These are phyloP conservation scores for Streptopelia turtur DNA, from an alignment of 2,797 vertebrate species.

Conservation along the genomic window DNA sequence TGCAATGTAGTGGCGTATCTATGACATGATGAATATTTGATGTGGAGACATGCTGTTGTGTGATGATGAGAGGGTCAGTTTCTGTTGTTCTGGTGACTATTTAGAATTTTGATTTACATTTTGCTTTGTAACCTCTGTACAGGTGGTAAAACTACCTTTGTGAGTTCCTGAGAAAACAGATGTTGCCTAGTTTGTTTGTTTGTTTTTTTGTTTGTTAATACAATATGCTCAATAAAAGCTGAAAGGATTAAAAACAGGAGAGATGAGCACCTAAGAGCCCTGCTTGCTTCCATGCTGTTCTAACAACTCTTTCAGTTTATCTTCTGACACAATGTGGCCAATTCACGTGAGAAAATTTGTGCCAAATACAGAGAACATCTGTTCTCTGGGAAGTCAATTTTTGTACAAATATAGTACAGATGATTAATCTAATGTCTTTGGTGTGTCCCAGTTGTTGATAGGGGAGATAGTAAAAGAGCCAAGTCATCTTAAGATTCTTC, in stretches of 20 bases:
- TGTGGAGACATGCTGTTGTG: fast-evolving
- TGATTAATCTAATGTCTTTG: conserved; percentile 34
- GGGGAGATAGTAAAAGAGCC: background rate
- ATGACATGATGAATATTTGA: background rate
- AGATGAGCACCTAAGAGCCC: background rate
- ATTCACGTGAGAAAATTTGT: background rate
- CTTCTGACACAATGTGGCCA: background rate
- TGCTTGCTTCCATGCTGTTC: background rate
- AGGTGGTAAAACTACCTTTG: background rate
- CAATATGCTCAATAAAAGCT: background rate
- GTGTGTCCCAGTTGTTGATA: background rate
- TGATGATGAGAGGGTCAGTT: background rate
- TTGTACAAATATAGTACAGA: conserved; percentile 26
- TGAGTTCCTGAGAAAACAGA: background rate
- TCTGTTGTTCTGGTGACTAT: background rate
- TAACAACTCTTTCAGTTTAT: background rate
- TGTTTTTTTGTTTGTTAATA: background rate
- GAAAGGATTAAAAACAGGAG: background rate
- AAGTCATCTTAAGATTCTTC: background rate
- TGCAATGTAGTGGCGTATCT: background rate
- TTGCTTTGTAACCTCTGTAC: background rate
- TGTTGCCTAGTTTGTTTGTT: background rate
- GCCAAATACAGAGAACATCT: conserved; percentile 44
- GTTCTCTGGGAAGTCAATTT: conserved; percentile 35
- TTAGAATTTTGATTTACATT: background rate